Evolutionary conservation across 2,888 invertebrate genomes (phyloP).

Genomic region (Chrysotoxum bicinctum): DNA sequence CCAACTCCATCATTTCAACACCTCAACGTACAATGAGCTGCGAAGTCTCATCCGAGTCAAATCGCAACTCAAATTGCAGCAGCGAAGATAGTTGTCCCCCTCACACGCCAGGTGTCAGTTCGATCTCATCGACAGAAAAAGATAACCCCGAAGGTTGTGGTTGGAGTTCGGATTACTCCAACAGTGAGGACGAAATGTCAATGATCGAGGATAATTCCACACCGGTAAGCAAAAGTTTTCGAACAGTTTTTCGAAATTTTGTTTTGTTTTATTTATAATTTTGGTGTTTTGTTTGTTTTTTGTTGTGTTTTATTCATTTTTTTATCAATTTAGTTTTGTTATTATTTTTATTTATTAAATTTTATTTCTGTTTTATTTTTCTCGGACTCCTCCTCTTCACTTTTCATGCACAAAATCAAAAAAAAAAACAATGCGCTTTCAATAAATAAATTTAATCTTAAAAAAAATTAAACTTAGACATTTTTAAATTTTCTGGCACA

Average conservation of each 20-base stretch:
- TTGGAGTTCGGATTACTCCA: conserved; percentile 96
- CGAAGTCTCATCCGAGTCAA: conserved; percentile 78
- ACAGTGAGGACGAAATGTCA: conserved; percentile 93
- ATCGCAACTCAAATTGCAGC: conserved; percentile 80
- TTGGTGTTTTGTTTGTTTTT: conserved; percentile 72
- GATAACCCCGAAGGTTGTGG: conserved; percentile 88
- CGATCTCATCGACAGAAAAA: conserved; percentile 77
- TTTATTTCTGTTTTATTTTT: conserved; percentile 73
- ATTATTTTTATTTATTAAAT: conserved; percentile 36
- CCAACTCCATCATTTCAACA: conserved; percentile 77
- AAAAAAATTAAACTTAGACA: conserved; percentile 75
- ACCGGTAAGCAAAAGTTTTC: conserved; percentile 81
- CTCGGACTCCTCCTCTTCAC: conserved; percentile 76
- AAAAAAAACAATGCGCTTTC: conserved; percentile 36
- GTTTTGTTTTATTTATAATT: conserved; percentile 60
- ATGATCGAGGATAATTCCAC: conserved; percentile 85
- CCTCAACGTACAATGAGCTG: conserved; percentile 80
- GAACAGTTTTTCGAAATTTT: conserved; percentile 20
- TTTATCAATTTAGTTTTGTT: conserved; percentile 57
- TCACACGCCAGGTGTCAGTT: conserved; percentile 66
- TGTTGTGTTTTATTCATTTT: conserved; percentile 68
- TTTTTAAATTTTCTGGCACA: conserved; percentile 80
- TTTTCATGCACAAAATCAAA: conserved; percentile 77
- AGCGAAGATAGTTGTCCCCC: conserved; percentile 77
- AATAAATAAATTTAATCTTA: not conserved